Evolutionary conservation across 2,888 invertebrate genomes (phyloP), one percentile per base, ranked within the genome.

Genomic region (Caenorhabditis afra): DNA sequence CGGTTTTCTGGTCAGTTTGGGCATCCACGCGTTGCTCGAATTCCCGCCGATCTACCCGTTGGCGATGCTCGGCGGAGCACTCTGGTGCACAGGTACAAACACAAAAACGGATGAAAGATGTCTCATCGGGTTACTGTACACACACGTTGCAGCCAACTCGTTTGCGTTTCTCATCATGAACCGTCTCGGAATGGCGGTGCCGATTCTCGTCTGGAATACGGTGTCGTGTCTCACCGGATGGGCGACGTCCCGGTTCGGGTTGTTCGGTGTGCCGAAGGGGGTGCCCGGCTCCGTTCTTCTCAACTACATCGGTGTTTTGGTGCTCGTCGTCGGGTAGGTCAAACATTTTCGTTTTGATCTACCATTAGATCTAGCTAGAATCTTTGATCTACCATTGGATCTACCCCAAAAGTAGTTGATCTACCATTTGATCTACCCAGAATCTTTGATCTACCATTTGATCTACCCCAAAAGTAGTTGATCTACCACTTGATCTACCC

Each of bases 71-170:
- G 92, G 92, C 20, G 92, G 92, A 22, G 81, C 88, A 23, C 73
- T 92, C 3, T 92, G 92, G 92, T 89, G 90, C 66, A 90, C 91
- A 64, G 92, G 92, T 91, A 82, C 71, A n/a, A n/a, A n/a, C n/a
- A n/a, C n/a, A n/a, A n/a, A 53, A 8, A 29, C n/a, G 18, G 37
- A 47, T 16, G n/a, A n/a, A n/a, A n/a, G n/a, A n/a, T n/a, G n/a
- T n/a, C n/a, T n/a, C n/a, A n/a, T n/a, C n/a, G n/a, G n/a, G n/a
- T n/a, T n/a, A n/a, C n/a, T n/a, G n/a, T n/a, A n/a, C n/a, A n/a
- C n/a, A n/a, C n/a, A n/a, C 29, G 52, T 87, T 87, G 20, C 85
- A 91, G 91, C 91, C n/a, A 92, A 92, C 84, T 82, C 91, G 18
- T 90, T 89, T 83, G 91, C 91, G 0, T 90, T 92, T 11, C 90